Percentiles rank a stretch among this genome's conserved stretches.
phyloP scores from a whole-genome alignment of 2,888 invertebrate species.

The Xanthia togata region DNA sequence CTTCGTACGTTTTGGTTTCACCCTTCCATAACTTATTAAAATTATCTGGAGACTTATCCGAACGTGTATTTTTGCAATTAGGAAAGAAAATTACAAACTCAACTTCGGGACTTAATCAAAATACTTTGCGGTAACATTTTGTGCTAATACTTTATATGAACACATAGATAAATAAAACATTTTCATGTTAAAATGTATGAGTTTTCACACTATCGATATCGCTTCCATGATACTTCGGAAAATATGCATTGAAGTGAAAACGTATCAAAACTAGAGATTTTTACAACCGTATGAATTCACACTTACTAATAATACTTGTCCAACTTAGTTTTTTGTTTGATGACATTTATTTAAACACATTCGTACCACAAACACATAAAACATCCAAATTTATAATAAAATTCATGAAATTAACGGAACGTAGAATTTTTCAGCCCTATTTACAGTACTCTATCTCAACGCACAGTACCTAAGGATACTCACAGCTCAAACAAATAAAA shows the following conservation, averaged over 20 bases:
- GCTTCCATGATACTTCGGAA: slow-evolving; percentile 13
- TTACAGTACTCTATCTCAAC: slow-evolving; percentile 4
- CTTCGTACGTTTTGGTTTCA: slow-evolving; percentile 20
- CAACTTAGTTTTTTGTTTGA: neutral
- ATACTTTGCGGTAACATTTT: slow-evolving; percentile 28
- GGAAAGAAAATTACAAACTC: neutral
- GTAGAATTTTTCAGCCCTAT: slow-evolving; percentile 2
- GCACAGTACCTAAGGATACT: slow-evolving; percentile 1
- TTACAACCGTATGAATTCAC: neutral
- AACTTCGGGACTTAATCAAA: slow-evolving; percentile 41
- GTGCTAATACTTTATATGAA: slow-evolving; percentile 13
- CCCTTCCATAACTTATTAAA: slow-evolving; percentile 32
- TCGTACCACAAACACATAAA: neutral
- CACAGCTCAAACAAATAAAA: slow-evolving; percentile 26
- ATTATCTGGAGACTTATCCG: slow-evolving; percentile 19
- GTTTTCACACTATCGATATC: slow-evolving; percentile 10
- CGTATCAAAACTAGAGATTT: neutral
- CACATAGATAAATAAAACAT: slow-evolving; percentile 26
- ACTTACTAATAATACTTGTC: neutral
- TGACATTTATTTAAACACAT: neutral
- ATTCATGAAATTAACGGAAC: slow-evolving; percentile 9
- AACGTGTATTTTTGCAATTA: slow-evolving; percentile 41
- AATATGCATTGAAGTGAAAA: slow-evolving; percentile 23
- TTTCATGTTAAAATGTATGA: slow-evolving; percentile 35
- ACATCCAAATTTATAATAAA: neutral